phyloP scores from a whole-genome alignment of 1,140 invertebrate genomes.

The Mylabris phalerata region DNA sequence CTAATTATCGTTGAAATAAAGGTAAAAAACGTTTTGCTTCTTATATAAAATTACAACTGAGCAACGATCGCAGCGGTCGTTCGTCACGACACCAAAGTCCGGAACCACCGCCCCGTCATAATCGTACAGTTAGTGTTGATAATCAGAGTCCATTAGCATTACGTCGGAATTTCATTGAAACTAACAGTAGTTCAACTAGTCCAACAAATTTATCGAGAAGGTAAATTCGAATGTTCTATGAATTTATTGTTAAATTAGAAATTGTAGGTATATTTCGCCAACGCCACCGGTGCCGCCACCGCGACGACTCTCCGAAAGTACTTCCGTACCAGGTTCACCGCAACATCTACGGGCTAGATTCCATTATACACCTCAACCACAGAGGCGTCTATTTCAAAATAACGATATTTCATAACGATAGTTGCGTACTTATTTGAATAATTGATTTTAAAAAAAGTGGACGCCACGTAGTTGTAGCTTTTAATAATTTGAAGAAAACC shows the following conservation, averaged over 20 bases:
- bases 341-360: constrained; percentile 58
- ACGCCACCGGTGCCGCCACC: constrained; percentile 64
- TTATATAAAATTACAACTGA: constrained; percentile 66
- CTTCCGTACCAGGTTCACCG: constrained; percentile 60
- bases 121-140: constrained; percentile 43
- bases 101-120: constrained; percentile 60
- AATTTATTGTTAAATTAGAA: background rate
- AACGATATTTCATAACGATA: constrained; percentile 36
- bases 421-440: background rate
- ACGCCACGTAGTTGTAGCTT: constrained; percentile 1
- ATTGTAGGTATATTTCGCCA: constrained; percentile 53
- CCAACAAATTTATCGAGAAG: constrained; percentile 47
- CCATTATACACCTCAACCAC: constrained; percentile 66
- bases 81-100: constrained; percentile 50
- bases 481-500: background rate
- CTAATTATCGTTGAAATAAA: constrained; percentile 11
- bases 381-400: constrained; percentile 49
- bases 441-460: constrained; percentile 4
- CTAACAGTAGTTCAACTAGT: constrained; percentile 45
- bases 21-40: constrained; percentile 63
- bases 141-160: constrained; percentile 53
- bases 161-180: constrained; percentile 52
- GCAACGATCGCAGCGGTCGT: constrained; percentile 37
- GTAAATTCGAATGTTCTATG: constrained; percentile 38
- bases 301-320: constrained; percentile 58